A percentile compares a stretch with the other conserved stretches of the same genome.
These are phyloP conservation scores for Premnoplex brunnescens DNA, from an alignment of 2,797 vertebrate genomes.

Conservation along the genomic window DNA sequence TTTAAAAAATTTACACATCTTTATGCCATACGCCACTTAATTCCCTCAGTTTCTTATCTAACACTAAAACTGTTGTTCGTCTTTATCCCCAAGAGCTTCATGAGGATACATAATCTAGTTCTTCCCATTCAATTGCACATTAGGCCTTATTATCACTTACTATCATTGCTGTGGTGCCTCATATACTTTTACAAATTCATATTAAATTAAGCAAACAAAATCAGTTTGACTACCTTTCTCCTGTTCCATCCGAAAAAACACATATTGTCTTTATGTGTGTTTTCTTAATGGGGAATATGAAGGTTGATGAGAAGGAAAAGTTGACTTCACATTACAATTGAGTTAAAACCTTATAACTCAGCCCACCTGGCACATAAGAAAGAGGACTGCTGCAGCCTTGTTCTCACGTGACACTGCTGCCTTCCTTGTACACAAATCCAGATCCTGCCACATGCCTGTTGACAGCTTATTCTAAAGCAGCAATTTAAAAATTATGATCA, in stretches of 20 bases:
- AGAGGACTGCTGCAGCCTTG: background rate
- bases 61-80: background rate
- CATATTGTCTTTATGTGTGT: background rate
- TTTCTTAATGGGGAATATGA: background rate
- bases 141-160: background rate
- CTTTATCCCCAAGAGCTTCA: background rate
- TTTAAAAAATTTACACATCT: background rate
- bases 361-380: accelerated
- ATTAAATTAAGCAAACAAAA: background rate
- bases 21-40: background rate
- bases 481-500: background rate
- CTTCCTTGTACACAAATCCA: background rate
- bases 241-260: background rate
- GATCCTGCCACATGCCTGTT: background rate
- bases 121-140: background rate
- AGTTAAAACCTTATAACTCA: background rate
- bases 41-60: background rate
- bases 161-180: background rate
- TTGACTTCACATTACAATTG: background rate
- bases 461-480: background rate
- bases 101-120: background rate
- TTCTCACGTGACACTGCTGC: background rate
- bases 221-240: background rate
- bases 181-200: background rate
- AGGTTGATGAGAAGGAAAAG: background rate